Base-by-base conservation (phyloP, 2,888 invertebrate genomes). In the Malthinus seriepunctatus region DNA sequence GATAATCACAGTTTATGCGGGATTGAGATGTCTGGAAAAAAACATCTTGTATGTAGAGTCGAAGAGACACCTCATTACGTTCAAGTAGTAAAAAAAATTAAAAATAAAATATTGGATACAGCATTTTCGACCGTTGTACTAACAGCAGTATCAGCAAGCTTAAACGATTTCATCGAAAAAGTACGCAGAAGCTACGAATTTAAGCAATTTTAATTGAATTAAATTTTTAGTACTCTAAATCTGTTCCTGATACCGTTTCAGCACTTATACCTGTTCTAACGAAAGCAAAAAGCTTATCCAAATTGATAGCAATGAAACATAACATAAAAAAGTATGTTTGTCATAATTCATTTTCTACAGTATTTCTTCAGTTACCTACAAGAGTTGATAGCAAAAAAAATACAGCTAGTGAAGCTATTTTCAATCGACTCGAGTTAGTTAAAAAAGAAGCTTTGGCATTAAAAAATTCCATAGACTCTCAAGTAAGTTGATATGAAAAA, bases 391-490 rank as follows among this genome's bases (percentile, higher is more conserved):
- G 23, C 8, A 35, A 38, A 37, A 11, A 14, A 1, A 35, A 11
- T 32, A 37, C 31, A 7, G 37, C 34, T 8, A 35, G 49, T 38
- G 37, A 49, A 9, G 35, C 49, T 6, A 49, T 49, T 6, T 12
- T 35, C 0, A 31, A 44, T n/a, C 39, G 51, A 3, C 32, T 51
- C 11, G 32, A 31, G 2, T 8, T 42, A 10, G 44, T 51, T 8
- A 51, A 51, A n/a, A 31, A 23, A 0, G 12, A 51, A 15, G 11
- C 51, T 1, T 1, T n/a, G 3, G 9, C 9, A 15, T 51, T 51
- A 12, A 51, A 33, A 10, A 9, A 44, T 8, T 39, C 51, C 5
- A 39, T 51, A 1, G 51, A 51, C 31, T 51, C 32, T 51, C 42
- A 38, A 12, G 51, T 51, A 44, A 49, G 23, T 37, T 34, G 12